Percentiles rank a stretch among this genome's conserved stretches.
phyloP scores from a whole-genome alignment of 2,113 vertebrate genomes.

The Onychostruthus taczanowskii region DNA sequence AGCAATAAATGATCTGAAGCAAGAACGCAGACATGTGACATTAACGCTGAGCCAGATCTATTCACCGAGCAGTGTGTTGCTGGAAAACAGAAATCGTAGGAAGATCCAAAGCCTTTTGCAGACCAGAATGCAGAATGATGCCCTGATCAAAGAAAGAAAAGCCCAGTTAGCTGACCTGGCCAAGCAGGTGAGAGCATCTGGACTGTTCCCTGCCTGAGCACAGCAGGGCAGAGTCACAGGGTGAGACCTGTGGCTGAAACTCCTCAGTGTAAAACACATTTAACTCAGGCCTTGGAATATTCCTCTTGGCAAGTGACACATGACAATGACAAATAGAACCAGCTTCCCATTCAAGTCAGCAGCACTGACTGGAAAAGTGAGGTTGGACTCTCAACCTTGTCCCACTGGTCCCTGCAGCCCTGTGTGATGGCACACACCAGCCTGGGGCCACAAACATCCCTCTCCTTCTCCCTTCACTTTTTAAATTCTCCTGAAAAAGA shows the following conservation, averaged over 20 bases:
- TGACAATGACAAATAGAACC: background rate
- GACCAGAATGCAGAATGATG: constrained; percentile 40
- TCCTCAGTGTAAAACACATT: rapidly evolving
- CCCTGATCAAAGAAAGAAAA: constrained; percentile 62
- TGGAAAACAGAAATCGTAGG: constrained; percentile 28
- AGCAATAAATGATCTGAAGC: constrained; percentile 45
- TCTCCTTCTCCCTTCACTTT: background rate
- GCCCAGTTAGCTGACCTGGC: constrained; percentile 51
- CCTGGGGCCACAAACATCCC: background rate
- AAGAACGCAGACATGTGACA: constrained; percentile 35
- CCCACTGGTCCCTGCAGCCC: background rate
- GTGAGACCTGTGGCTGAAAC: background rate
- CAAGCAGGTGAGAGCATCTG: constrained; percentile 58
- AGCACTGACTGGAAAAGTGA: background rate
- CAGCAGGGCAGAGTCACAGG: background rate
- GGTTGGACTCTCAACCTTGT: background rate
- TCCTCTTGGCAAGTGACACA: background rate
- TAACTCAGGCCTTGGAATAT: background rate
- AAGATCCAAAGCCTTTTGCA: constrained; percentile 56
- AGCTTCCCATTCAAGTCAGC: background rate
- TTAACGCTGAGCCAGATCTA: constrained; percentile 25
- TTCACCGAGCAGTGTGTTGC: background rate
- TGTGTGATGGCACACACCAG: background rate
- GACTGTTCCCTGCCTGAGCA: background rate
- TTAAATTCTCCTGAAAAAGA: background rate